Evolutionary conservation across 2,888 invertebrate genomes (phyloP), one percentile per base, ranked within the genome.

Genomic region (Congeria kusceri): DNA sequence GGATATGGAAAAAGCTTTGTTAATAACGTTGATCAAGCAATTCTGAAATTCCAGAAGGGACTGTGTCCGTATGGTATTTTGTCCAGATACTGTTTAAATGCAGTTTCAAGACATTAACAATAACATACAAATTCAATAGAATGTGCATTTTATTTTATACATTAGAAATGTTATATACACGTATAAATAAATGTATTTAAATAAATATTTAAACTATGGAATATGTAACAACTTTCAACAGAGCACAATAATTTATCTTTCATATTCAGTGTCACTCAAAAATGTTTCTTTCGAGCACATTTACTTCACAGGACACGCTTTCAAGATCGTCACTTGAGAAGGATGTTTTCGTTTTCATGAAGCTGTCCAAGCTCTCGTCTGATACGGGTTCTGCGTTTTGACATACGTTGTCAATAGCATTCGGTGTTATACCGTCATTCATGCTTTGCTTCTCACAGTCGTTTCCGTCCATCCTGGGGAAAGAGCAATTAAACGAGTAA

Each of bases 301-400:
- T 46, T 63, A 23, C 13, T 44, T 46, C 63, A 44, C 23, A 18
- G 53, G 29, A 20, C 44, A 44, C 25, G 44, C 3, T 49, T 28
- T 56, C n/a, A 23, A 27, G n/a, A 46, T 59, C 44, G 32, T 56
- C 53, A 62, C 18, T 23, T 15, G 53, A 49, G 27, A 53, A 20
- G n/a, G 61, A 70, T 1, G 69, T 61, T 56, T 25, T 47, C n/a
- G 69, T 70, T 18, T 57, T 70, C 70, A 70, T 70, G 28, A 70
- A 70, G 20, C 70, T 70, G 18, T 63, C 70, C 63, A 70, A 46
- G 57, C 39, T 25, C 13, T 70, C 63, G 23, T 70, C 69, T 13
- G 44, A 44, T 23, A 53, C 53, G 53, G 53, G 53, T 1, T 53
- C 32, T 5, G 23, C 25, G 25, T 18, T 15, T 9, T 62, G 56